Conservation (phyloP, 2,888 invertebrate species). For the Pimpla rufipes region DNA sequence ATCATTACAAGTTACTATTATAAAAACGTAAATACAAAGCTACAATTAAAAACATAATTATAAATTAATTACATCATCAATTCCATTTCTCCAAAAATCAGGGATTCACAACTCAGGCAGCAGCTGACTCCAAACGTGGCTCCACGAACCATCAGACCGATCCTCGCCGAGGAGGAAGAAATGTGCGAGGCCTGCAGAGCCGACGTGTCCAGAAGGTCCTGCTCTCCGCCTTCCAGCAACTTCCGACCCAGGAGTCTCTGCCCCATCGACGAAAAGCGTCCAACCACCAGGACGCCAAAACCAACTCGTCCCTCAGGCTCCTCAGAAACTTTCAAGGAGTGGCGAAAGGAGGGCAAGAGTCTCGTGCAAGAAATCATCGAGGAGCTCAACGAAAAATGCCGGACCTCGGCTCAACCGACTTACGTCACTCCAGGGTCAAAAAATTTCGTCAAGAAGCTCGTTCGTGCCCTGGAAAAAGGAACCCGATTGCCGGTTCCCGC, state of each 20-base stretch:
- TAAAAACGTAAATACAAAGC: too few species aligned
- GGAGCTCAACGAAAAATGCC: conserved; percentile 70
- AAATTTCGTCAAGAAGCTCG: conserved; percentile 74
- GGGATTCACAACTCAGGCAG: background rate
- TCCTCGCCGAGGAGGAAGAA: conserved; percentile 7
- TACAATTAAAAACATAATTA: too few species aligned
- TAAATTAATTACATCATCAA: too few species aligned
- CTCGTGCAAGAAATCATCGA: conserved; percentile 73
- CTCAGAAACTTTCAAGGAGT: conserved; percentile 30
- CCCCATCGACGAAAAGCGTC: conserved; percentile 28
- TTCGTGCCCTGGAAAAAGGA: conserved; percentile 71
- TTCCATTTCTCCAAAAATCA: too few species aligned
- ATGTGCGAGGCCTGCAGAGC: conserved; percentile 44
- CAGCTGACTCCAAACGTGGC: background rate
- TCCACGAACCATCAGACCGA: background rate
- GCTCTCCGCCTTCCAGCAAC: background rate
- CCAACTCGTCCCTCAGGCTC: background rate
- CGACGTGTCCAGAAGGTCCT: background rate
- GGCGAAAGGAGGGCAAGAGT: conserved; percentile 36
- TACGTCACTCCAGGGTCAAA: conserved; percentile 50
- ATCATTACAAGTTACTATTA: too few species aligned
- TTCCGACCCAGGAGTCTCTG: conserved; percentile 44
- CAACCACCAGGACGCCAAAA: background rate
- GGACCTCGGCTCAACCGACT: conserved; percentile 9
- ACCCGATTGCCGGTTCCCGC: background rate